These are phyloP conservation scores for Malurus cyaneus DNA, from an alignment of 2,113 vertebrate species.

Conservation along the genomic window DNA sequence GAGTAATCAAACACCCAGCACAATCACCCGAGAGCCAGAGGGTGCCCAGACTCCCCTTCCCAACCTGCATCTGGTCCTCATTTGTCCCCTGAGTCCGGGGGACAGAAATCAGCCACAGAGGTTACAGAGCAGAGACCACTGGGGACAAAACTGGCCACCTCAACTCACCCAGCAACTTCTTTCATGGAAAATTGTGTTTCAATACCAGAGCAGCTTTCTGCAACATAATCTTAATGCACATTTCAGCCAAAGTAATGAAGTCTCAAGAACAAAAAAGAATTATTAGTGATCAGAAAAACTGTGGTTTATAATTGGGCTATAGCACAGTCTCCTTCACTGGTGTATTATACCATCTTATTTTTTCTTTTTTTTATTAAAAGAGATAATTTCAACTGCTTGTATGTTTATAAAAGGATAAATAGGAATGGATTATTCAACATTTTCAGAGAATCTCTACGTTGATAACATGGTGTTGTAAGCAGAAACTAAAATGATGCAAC, in stretches of 20 bases:
- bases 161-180: not conserved
- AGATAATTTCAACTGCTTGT: slow-evolving; percentile 35
- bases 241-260: not conserved
- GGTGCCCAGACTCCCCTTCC: not conserved
- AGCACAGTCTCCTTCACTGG: not conserved
- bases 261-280: slow-evolving; percentile 10
- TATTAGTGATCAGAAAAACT: not conserved
- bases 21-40: accelerated
- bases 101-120: not conserved
- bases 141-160: not conserved
- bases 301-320: not conserved
- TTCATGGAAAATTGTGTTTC: not conserved
- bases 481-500: not conserved
- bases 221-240: not conserved
- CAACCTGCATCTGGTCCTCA: not conserved
- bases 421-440: slow-evolving; percentile 31
- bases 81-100: accelerated
- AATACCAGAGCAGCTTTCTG: not conserved
- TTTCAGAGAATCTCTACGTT: slow-evolving; percentile 28
- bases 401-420: slow-evolving; percentile 50
- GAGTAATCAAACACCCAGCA: not conserved
- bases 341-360: not conserved
- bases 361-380: slow-evolving; percentile 49
- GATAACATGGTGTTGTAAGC: not conserved
- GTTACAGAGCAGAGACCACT: not conserved